Conservation (phyloP, 2,113 vertebrate genomes). For the Malurus melanocephalus region DNA sequence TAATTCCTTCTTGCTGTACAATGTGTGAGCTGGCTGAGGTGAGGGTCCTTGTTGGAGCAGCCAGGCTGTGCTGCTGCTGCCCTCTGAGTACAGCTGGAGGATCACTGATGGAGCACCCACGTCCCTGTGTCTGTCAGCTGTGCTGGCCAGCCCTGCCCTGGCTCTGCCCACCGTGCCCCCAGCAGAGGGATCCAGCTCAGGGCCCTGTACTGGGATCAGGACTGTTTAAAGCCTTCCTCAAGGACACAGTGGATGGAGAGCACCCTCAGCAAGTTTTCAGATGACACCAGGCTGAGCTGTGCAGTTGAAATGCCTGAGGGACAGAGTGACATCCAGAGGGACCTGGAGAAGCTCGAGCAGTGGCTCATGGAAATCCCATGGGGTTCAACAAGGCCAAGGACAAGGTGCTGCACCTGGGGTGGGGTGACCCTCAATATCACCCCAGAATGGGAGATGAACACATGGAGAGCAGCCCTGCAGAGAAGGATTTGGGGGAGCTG, state of each 20-base stretch:
- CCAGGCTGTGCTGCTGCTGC: neutral
- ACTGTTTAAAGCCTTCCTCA: neutral
- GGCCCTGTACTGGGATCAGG: neutral
- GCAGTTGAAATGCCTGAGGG: neutral
- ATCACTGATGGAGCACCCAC: neutral
- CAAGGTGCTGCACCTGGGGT: neutral
- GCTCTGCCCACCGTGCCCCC: neutral
- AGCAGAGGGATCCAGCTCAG: neutral
- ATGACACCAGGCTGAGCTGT: neutral
- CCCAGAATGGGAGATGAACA: neutral
- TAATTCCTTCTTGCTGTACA: neutral
- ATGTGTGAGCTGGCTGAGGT: neutral
- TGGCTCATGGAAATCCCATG: neutral
- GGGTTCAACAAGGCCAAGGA: neutral
- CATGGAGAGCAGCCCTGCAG: neutral
- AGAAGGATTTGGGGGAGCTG: neutral
- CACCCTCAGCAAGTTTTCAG: neutral
- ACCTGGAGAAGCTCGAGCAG: neutral
- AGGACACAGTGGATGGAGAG: neutral
- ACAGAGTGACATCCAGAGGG: neutral
- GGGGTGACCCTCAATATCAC: rapidly evolving
- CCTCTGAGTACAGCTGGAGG: neutral
- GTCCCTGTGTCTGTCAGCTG: neutral
- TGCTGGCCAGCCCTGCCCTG: neutral
- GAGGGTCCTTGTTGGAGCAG: neutral